Conservation (phyloP, 2,113 vertebrate species). For the Istiophorus platypterus region DNA sequence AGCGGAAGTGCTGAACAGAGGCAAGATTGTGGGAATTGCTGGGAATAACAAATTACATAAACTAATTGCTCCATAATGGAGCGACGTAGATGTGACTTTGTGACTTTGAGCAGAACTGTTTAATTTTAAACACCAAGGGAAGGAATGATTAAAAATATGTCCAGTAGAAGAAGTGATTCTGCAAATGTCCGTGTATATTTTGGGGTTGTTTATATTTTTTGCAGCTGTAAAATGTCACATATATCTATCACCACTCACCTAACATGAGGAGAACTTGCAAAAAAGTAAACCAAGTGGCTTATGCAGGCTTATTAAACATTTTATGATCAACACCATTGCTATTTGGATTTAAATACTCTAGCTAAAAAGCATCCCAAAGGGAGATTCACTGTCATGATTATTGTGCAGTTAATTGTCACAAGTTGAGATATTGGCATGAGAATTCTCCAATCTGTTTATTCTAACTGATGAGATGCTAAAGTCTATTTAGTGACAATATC, state of each 20-base stretch:
- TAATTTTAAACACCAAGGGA: slow-evolving; percentile 57
- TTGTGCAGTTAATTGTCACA: not conserved
- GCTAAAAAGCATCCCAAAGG: not conserved
- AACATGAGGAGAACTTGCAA: not conserved
- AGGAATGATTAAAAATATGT: slow-evolving; percentile 44
- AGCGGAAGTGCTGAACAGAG: slow-evolving; percentile 40
- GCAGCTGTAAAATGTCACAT: slow-evolving; percentile 22
- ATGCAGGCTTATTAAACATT: slow-evolving; percentile 17
- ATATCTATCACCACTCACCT: not conserved
- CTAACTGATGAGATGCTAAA: not conserved
- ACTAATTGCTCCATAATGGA: slow-evolving; percentile 65
- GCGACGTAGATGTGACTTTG: slow-evolving; percentile 55
- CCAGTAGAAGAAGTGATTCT: slow-evolving; percentile 14
- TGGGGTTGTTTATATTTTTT: slow-evolving; percentile 44
- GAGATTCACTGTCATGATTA: not conserved
- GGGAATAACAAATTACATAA: slow-evolving; percentile 67
- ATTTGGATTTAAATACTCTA: too few relatives aligned
- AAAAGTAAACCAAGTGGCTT: not conserved
- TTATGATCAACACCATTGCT: not conserved
- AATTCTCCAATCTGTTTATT: not conserved
- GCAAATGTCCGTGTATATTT: slow-evolving; percentile 39
- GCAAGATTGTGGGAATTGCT: slow-evolving; percentile 46
- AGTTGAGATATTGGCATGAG: not conserved
- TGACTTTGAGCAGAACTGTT: slow-evolving; percentile 62
- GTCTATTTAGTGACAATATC: not conserved